Base-by-base conservation (phyloP, 2,888 invertebrate genomes). In the Harpalus rufipes region DNA sequence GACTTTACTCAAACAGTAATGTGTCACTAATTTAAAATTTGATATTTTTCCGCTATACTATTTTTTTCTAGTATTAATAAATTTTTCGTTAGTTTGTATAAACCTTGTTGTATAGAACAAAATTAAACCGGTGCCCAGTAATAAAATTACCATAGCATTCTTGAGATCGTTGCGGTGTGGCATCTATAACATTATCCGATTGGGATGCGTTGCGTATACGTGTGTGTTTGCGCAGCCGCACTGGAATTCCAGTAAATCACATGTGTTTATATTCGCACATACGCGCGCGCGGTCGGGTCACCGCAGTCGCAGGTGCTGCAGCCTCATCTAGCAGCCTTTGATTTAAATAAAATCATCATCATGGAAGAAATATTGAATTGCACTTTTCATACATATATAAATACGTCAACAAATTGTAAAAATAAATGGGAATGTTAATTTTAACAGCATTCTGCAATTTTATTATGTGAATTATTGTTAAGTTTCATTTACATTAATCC, bases 111-210 rank as follows among this genome's bases (percentile, higher is more conserved):
- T 10, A 51, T 51, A 51, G 44, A 80, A 61, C 61, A 80, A 80
- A 59, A 44, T 61, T 41, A 80, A 59, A 80, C 32, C 80, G 59
- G 39, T 61, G 21, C 41, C 39, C 59, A 18, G 41, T 12, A 80
- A 80, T 61, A 80, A 80, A 80, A 79, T 79, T 79, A 79, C 79
- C 79, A 79, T 79, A 79, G 79, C 79, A 79, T 79, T 79, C 79
- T 59, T 32, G 79, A 79, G 25, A 58, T 79, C 39, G 79, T 39
- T 32, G 59, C 59, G 56, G 56, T 78, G 78, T 80, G 80, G 63
- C 80, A 80, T 80, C 61, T 80, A 80, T 61, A 80, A 80, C 80
- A 80, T 61, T 80, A 61, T 80, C 61, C 61, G 80, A 80, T 80
- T 61, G 61, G 61, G 41, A 56, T 76, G 44, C 44, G 44, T 32